Conservation (phyloP, 2,113 vertebrate genomes). For the Oncorhynchus tshawytscha region DNA sequence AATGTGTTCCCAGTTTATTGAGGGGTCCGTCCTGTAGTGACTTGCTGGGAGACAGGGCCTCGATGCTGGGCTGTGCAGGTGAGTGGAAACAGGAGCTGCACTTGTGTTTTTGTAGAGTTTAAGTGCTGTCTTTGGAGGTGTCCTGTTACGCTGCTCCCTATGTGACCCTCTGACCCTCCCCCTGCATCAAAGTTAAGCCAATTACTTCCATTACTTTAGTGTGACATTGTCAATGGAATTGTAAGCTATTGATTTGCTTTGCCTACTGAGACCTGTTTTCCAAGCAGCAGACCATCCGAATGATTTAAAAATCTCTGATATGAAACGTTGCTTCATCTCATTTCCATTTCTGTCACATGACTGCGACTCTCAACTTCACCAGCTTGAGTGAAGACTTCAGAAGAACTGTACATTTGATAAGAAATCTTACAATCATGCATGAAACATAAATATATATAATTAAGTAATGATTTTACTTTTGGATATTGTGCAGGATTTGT, state of each 20-base stretch:
- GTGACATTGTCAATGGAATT: conserved; percentile 40
- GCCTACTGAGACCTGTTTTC: conserved; percentile 12
- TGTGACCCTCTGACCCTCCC: conserved; percentile 45
- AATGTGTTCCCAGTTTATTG: not conserved
- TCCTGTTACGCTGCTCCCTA: conserved; percentile 61
- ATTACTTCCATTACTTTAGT: conserved; percentile 52
- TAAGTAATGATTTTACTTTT: too few species aligned
- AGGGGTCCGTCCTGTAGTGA: conserved; percentile 46
- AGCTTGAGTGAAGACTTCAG: not conserved
- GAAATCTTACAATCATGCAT: not conserved
- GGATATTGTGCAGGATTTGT: not conserved
- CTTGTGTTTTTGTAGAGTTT: conserved; percentile 52
- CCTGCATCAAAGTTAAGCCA: conserved; percentile 51
- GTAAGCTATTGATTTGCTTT: conserved; percentile 43
- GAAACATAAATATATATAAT: not conserved
- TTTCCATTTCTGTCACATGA: not conserved
- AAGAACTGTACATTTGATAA: not conserved
- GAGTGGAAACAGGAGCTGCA: conserved; percentile 62
- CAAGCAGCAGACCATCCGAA: not conserved
- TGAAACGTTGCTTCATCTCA: not conserved
- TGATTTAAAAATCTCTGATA: too few species aligned
- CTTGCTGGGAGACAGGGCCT: conserved; percentile 48
- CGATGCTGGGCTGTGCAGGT: conserved; percentile 48
- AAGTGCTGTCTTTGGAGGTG: conserved; percentile 70
- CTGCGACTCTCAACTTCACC: not conserved